phyloP scores from a whole-genome alignment of 2,888 invertebrate genomes.

The Drosophila meridiana region DNA sequence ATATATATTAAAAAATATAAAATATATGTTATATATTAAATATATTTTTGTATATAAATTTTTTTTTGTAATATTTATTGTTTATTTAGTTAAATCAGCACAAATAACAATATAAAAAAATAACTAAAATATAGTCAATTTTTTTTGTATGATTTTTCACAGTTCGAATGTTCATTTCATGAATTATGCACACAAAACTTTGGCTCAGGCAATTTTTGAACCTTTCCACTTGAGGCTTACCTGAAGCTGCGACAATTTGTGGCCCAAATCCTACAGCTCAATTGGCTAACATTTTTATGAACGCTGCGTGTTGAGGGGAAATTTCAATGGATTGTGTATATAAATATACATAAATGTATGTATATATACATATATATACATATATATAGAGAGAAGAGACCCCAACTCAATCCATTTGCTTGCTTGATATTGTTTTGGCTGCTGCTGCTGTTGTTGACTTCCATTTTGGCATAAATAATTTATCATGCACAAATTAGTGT shows the following conservation, averaged over 20 bases:
- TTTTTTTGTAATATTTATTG: not conserved
- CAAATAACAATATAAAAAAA: not conserved
- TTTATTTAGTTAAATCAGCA: not conserved
- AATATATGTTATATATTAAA: no score
- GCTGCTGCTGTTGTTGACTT: conserved; percentile 44
- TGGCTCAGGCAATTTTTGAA: conserved; percentile 13
- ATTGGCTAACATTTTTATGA: conserved; percentile 49
- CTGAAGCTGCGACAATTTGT: conserved; percentile 2
- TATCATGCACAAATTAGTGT: conserved; percentile 83
- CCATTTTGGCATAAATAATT: conserved; percentile 82
- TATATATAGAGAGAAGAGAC: not conserved
- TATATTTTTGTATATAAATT: no score
- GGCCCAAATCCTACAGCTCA: conserved; percentile 24
- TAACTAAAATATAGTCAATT: not conserved
- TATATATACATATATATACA: not conserved
- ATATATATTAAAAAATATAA: no score
- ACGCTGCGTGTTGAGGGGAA: conserved; percentile 58
- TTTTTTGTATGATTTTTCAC: not conserved
- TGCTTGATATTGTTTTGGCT: conserved; percentile 29
- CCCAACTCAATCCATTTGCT: conserved; percentile 27
- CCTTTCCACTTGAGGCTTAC: not conserved
- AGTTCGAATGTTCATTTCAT: not conserved
- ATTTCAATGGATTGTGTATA: conserved; percentile 51
- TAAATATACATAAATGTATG: not conserved
- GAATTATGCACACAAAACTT: conserved; percentile 37